Conservation (phyloP, 2,113 vertebrate genomes). For the Corythornis madagascariensis region DNA sequence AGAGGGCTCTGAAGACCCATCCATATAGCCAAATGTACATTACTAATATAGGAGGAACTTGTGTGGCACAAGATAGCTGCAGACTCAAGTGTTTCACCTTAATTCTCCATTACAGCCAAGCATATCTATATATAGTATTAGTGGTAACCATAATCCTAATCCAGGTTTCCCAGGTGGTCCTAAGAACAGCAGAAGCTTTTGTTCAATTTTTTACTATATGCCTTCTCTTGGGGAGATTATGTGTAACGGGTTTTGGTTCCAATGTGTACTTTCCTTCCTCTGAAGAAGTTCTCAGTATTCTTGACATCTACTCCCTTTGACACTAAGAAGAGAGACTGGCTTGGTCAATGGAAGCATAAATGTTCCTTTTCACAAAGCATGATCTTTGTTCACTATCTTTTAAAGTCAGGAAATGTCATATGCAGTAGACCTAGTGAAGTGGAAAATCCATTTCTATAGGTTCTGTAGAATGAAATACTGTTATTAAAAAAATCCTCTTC, state of each 20-base stretch:
- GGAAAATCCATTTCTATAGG: conserved; percentile 30
- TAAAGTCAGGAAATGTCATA: neutral
- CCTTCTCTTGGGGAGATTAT: neutral
- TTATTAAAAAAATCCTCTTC: neutral
- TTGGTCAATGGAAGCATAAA: neutral
- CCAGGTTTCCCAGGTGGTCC: neutral
- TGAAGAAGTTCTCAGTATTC: neutral
- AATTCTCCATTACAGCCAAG: neutral
- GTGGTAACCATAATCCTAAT: neutral
- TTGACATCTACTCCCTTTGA: neutral
- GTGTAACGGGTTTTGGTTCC: neutral
- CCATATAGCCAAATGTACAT: neutral
- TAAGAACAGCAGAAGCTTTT: neutral
- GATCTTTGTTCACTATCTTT: neutral
- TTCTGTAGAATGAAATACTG: neutral
- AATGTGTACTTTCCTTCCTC: neutral
- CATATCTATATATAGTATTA: neutral
- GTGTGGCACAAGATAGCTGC: neutral
- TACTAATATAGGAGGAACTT: neutral
- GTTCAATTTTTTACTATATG: neutral
- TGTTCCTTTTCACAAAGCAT: neutral
- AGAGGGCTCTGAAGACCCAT: neutral
- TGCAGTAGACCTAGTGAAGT: neutral
- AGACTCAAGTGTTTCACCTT: neutral
- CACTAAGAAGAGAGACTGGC: neutral